Base-by-base conservation (phyloP, 2,888 invertebrate genomes). In the Parapristionchus giblindavisi region DNA sequence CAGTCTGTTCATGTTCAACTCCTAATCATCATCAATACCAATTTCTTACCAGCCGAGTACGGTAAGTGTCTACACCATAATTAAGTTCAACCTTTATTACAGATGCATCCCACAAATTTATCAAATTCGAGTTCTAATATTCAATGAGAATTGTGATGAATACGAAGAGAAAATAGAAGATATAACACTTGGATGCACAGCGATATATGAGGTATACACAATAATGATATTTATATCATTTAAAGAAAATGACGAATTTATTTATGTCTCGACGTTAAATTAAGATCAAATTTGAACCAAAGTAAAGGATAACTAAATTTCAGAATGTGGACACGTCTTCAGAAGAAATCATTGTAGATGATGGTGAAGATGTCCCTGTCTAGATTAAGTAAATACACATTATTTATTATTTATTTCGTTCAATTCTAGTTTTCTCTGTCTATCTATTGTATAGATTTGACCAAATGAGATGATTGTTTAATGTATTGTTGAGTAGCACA, bases 61-160 rank as follows among this genome's bases (percentile, higher is more conserved):
- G 68, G 68, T 68, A 52, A 5, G n/a, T 29, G 21, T 34, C 36
- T 32, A 34, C 8, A 32, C 43, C 29, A 6, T 52, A 4, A 34
- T 52, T 36, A 34, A 32, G 52, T 36, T 36, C 21, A 24, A 21
- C 65, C 0, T 48, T 6, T 34, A 32, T 34, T 40, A 34, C 32
- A 54, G 71, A 24, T 71, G 71, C 32, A 40, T 17, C 5, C 71
- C 71, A 1, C 14, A 36, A 6, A 32, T 56, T 11, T 71, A 71
- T 24, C 14, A 40, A 17, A 52, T 71, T 29, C 32, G 34, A 40
- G 71, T 71, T 1, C 24, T 56, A 27, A 54, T 71, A 36, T 71
- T 38, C 58, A 58, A 71, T 43, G 71, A 71, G 29, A 71, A 71
- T 21, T 71, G 71, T 32, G 71, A 71, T 14, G 5, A 40, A 21